Evolutionary conservation across 2,888 invertebrate genomes (phyloP).

Genomic region (Aquatica leii): DNA sequence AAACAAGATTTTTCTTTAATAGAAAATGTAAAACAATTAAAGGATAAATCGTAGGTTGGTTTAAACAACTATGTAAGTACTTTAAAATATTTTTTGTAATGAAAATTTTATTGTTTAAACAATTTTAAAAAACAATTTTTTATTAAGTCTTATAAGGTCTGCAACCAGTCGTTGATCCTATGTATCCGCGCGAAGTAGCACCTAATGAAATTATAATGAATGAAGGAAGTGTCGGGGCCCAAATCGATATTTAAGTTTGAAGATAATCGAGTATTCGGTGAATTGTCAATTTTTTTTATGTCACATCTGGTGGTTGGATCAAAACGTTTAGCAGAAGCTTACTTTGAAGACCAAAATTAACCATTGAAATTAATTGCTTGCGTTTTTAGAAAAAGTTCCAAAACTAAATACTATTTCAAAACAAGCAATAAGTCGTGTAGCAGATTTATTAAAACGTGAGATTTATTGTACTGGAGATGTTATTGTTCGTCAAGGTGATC

Average conservation of each 20-base stretch:
- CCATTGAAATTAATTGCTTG: conserved; percentile 85
- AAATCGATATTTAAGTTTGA: conserved; percentile 83
- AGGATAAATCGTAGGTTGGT: conserved; percentile 16
- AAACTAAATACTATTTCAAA: conserved; percentile 76
- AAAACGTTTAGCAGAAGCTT: conserved; percentile 86
- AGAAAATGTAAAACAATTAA: conserved; percentile 10
- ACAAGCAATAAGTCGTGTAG: conserved; percentile 79
- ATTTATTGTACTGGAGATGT: conserved; percentile 81
- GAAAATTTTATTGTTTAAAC: conserved; percentile 52
- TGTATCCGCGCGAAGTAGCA: conserved; percentile 51
- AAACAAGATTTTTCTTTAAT: conserved; percentile 1
- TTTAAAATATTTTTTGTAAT: no score
- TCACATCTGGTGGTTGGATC: conserved; percentile 88
- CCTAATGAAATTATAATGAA: conserved; percentile 53
- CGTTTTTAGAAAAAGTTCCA: conserved; percentile 84
- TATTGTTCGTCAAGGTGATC: conserved; percentile 86
- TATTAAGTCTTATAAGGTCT: conserved; percentile 52
- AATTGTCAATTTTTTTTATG: conserved; percentile 91
- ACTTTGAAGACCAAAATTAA: conserved; percentile 88
- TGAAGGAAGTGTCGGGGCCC: conserved; percentile 67
- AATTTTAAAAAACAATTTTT: conserved; percentile 55
- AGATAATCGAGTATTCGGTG: conserved; percentile 86
- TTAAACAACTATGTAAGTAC: no score
- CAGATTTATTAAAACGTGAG: conserved; percentile 88
- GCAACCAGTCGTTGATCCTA: conserved; percentile 54